A percentile compares a stretch with the other conserved stretches of the same genome.
phyloP scores from a whole-genome alignment of 2,113 vertebrate species.

The Sterna hirundo region DNA sequence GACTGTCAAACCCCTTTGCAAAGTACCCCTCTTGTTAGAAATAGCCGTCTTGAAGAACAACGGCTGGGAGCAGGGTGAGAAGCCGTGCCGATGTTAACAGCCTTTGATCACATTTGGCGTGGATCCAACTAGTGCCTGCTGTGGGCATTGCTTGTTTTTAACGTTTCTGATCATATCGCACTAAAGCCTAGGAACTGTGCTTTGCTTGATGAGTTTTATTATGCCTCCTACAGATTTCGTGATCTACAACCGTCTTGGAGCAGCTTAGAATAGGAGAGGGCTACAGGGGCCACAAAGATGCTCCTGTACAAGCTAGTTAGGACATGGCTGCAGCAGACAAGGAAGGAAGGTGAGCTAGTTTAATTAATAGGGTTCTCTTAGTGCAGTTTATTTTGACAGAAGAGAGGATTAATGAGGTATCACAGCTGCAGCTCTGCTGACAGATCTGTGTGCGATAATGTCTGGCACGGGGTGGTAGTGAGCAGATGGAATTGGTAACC shows the following conservation, averaged over 20 bases:
- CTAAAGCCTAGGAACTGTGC: background rate
- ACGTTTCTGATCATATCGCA: background rate
- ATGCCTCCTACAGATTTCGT: background rate
- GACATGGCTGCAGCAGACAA: background rate
- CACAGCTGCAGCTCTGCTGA: constrained; percentile 13
- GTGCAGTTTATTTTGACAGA: background rate
- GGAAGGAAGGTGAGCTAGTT: background rate
- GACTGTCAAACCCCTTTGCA: background rate
- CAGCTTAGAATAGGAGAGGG: background rate
- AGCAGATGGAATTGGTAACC: constrained; percentile 14
- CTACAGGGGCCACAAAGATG: background rate
- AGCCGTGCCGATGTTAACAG: background rate
- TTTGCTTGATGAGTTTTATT: background rate
- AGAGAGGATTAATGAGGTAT: constrained; percentile 31
- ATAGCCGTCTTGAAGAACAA: background rate
- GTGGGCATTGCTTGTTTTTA: background rate
- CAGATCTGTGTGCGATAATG: background rate
- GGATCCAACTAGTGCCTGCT: background rate
- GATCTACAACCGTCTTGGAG: background rate
- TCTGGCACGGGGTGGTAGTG: background rate
- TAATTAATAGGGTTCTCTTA: background rate
- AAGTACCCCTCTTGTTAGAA: background rate
- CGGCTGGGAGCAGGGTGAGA: background rate
- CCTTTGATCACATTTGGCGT: background rate
- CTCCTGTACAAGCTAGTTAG: background rate